Base-by-base conservation (phyloP, 2,888 invertebrate genomes). In the Idaea straminata region DNA sequence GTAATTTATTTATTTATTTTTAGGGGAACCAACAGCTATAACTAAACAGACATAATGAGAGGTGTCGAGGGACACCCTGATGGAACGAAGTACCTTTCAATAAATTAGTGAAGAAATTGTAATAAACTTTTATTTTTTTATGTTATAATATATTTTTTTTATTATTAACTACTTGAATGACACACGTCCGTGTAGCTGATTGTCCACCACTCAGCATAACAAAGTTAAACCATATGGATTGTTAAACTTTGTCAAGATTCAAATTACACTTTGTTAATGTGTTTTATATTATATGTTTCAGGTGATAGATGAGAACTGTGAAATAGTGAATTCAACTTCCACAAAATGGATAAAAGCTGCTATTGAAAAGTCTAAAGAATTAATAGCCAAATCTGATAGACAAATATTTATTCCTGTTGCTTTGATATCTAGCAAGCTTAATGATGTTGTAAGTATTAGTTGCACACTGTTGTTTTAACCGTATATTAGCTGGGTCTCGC, bases 151-250 rank as follows among this genome's bases (percentile, higher is more conserved):
- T n/a, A n/a, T n/a, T n/a, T n/a, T n/a, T n/a, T n/a, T n/a, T n/a
- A n/a, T n/a, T n/a, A n/a, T n/a, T 86, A 82, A 88, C 88, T 78
- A 69, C 72, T 75, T 83, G 88, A 89, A 84, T 84, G 92, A 90
- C 91, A 82, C 82, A 80, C 85, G 88, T 90, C 90, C 70, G 72
- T 73, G 70, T 75, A 69, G 73, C 82, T 83, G 88, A 88, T 87
- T 88, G 88, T 89, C 81, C 77, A 71, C 80, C 73, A 71, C 76
- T 73, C 74, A 69, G 66, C 71, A 71, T 71, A 70, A 74, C 71
- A 74, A 36, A 63, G 71, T 63, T 66, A 64, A 66, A 71, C 67
- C 71, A n/a, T n/a, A n/a, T n/a, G n/a, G 25, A 25, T 25, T 25
- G 3, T 25, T 25, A 25, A 2, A 25, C 25, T 5, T 16, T 15